Evolutionary conservation across 1,140 invertebrate species (phyloP).

Genomic region (Argopecten irradians): DNA sequence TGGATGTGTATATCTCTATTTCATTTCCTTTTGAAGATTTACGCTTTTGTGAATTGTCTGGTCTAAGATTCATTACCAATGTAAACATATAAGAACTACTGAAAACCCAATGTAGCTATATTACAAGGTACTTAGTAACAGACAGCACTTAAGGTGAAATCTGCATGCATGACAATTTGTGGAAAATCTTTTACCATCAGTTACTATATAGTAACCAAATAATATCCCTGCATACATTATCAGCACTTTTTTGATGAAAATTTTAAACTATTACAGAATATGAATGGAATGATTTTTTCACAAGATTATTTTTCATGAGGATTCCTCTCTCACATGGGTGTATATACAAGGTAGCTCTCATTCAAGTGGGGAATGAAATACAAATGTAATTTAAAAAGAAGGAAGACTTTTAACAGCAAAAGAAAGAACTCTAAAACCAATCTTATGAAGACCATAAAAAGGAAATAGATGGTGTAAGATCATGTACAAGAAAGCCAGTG

Average conservation of each 20-base stretch:
- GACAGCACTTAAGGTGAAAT: no score
- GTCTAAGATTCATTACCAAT: background rate
- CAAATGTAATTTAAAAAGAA: background rate
- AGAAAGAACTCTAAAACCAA: background rate
- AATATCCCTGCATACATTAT: background rate
- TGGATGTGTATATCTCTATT: no score
- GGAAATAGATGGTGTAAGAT: background rate
- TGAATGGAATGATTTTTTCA: background rate
- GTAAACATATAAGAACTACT: background rate
- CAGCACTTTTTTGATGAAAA: background rate
- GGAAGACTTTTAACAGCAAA: background rate
- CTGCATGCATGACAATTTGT: no score
- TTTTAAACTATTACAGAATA: background rate
- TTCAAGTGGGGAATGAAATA: background rate
- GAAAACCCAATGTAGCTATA: background rate
- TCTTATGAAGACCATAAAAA: background rate
- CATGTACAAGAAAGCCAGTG: constrained; percentile 6
- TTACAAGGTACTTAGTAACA: no score
- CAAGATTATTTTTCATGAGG: background rate
- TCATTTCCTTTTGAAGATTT: background rate
- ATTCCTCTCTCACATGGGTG: background rate
- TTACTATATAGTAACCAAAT: no score
- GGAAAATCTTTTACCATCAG: no score
- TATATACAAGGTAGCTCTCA: background rate
- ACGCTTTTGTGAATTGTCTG: background rate